Evolutionary conservation across 2,113 vertebrate species (phyloP), one percentile per base, ranked within the genome.

Genomic region (Misgurnus anguillicaudatus): DNA sequence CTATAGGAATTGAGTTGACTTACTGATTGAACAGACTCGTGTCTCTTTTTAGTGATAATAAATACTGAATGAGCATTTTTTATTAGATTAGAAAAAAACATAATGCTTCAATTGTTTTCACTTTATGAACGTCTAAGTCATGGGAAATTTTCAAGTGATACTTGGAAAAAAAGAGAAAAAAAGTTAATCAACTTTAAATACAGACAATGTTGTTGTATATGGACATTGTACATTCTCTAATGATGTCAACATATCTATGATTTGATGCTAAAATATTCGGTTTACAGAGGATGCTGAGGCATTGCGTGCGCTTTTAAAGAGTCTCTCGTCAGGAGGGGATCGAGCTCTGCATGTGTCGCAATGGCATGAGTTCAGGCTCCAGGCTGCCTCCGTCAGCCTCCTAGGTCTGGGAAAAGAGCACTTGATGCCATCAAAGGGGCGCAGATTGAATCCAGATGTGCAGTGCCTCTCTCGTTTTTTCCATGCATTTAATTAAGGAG

Each of bases 371-470:
- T 88, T 89, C 87, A 90, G 89, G 88, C 89, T 93, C 87, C 60
- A 53, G 86, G 88, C 88, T 89, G 91, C 91, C 90, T 89, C 92
- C 87, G 91, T 90, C 90, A 90, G 92, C 94, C 90, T 91, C 91
- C 85, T 88, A 88, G 92, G 93, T 93, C 92, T 92, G 90, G 91
- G 93, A 92, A 93, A 94, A 93, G 93, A 92, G 92, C 94, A 94
- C 93, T 93, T 94, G 93, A 94, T 94, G 94, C 92, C 94, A 95
- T 96, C 94, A 95, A 96, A 96, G 94, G 87, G 87, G 86, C 89
- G 87, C 87, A 93, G 92, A 96, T 95, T 94, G 92, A 94, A 95
- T 94, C 91, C 95, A 96, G 94, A 96, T 96, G 95, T 70, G 69
- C 81, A 17, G 55, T 92, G 90, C 90, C 90, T 90, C 88, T 89